phyloP scores from a whole-genome alignment of 2,113 vertebrate genomes.

The Sula dactylatra region DNA sequence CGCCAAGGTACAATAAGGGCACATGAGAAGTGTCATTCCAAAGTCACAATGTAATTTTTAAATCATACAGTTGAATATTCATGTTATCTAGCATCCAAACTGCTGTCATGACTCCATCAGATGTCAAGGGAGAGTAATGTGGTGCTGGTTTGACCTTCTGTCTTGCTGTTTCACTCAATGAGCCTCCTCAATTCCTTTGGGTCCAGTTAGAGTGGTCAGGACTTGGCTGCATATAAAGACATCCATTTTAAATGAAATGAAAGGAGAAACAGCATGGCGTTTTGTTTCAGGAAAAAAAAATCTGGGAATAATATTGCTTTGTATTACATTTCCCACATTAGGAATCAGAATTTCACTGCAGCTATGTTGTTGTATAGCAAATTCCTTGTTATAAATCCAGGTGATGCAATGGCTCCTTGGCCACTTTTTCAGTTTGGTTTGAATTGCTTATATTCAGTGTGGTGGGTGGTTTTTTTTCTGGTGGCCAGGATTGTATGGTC shows the following conservation, averaged over 20 bases:
- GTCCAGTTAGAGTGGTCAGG: not conserved
- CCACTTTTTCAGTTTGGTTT: not conserved
- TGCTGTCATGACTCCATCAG: conserved; percentile 60
- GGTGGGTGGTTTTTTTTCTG: not conserved
- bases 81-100: conserved; percentile 30
- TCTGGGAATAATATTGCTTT: not conserved
- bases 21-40: conserved; percentile 23
- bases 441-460: not conserved
- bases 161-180: conserved; percentile 27
- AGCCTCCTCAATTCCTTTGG: not conserved
- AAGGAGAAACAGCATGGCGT: not conserved
- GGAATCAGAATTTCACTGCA: not conserved
- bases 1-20: not conserved
- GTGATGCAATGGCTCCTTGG: not conserved
- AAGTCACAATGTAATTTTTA: conserved; percentile 48
- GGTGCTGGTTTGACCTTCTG: conserved; percentile 51
- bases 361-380: not conserved
- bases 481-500: not conserved
- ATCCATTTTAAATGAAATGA: conserved; percentile 15
- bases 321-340: not conserved
- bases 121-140: conserved; percentile 50
- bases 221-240: conserved; percentile 8
- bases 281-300: not conserved
- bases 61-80: conserved; percentile 70
- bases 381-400: not conserved